Evolutionary conservation across 2,888 invertebrate genomes (phyloP), one percentile per base, ranked within the genome.

Genomic region (Coleophora flavipennella): DNA sequence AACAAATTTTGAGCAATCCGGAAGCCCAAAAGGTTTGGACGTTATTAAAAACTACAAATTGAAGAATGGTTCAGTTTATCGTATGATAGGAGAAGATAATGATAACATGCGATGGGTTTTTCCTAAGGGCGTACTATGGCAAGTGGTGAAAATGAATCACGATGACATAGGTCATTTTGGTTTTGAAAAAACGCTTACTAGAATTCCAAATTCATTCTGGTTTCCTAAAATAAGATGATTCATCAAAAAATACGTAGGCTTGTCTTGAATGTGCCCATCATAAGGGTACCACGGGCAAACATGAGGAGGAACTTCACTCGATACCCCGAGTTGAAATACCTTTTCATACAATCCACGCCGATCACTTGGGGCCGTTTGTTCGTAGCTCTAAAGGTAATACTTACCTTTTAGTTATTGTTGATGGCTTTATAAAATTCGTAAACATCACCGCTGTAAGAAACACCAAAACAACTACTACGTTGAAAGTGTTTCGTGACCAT

Each of bases 321-420:
- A 73, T 72, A 25, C 51, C 56, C 13, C 69, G 69, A 41, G 46
- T 55, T 3, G 43, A 53, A 1, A 44, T 50, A 1, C 68, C 66
- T 2, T 71, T 67, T 38, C 51, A 67, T 29, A 67, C 61, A 0
- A 12, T 72, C 1, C 67, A 73, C 40, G 32, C 69, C 0, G 72
- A 74, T 45, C 71, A 72, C 43, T 32, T 73, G 1, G 67, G 68
- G 1, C 68, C 67, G 1, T 73, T 68, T 39, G 49, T 51, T 10
- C 50, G 48, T 11, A 60, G 3, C 46, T 67, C 29, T 32, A n/a
- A n/a, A n/a, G n/a, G n/a, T n/a, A n/a, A n/a, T n/a, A n/a, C n/a
- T n/a, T n/a, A n/a, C n/a, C n/a, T 72, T 8, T 38, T 74, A n/a
- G 57, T 52, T 1, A 39, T 55, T 1, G 53, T 72, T 1, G 67